phyloP scores from a whole-genome alignment of 2,888 invertebrate species.

The Augiades crinisus region DNA sequence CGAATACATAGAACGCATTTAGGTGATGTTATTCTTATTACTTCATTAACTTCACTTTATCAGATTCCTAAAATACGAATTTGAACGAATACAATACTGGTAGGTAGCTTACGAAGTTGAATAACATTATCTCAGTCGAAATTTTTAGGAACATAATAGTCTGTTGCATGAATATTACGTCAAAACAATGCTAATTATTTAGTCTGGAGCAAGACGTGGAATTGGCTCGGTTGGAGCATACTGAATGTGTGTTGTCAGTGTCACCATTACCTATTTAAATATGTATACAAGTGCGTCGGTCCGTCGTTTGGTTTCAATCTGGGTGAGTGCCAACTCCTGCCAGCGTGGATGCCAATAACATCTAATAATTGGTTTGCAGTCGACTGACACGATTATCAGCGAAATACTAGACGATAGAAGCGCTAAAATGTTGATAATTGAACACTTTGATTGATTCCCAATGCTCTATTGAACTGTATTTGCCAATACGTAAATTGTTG shows the following conservation, averaged over 20 bases:
- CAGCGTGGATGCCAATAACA: constrained; percentile 46
- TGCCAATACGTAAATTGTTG: background rate
- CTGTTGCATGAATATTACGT: background rate
- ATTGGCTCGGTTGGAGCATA: constrained; percentile 25
- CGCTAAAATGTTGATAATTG: background rate
- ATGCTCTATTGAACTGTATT: background rate
- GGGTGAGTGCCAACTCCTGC: constrained; percentile 52
- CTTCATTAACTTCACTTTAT: no score
- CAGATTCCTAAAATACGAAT: no score
- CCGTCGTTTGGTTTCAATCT: constrained; percentile 52
- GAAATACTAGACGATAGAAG: constrained; percentile 21
- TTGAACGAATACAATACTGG: no score
- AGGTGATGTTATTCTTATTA: no score
- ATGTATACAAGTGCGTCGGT: constrained; percentile 45
- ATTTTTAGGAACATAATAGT: no score
- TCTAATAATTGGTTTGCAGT: constrained; percentile 43
- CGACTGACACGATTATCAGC: constrained; percentile 28
- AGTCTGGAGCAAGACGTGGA: constrained; percentile 24
- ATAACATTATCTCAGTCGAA: no score
- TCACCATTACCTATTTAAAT: constrained; percentile 38
- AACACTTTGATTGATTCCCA: background rate
- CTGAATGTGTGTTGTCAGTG: constrained; percentile 30
- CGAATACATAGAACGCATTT: no score
- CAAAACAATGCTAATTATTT: constrained; percentile 23
- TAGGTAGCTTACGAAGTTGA: no score